phyloP scores from a whole-genome alignment of 1,140 invertebrate genomes.

The Batillaria attramentaria region DNA sequence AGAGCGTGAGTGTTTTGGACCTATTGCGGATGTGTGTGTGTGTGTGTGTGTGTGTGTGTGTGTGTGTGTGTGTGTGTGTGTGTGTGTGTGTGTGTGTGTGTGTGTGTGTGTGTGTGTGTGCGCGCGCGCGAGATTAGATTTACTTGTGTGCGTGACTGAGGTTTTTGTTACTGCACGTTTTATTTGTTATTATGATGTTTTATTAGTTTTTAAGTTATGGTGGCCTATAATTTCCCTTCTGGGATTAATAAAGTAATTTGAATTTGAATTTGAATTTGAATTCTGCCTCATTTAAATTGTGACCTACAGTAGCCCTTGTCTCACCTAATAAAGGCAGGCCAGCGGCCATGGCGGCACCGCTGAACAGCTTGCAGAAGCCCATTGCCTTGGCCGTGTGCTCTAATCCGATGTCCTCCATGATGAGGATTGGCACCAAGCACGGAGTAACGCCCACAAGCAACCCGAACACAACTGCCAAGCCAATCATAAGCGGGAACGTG shows the following conservation, averaged over 20 bases:
- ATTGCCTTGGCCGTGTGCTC: constrained; percentile 27
- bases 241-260: not conserved
- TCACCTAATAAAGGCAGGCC: constrained; percentile 19
- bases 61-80: no score
- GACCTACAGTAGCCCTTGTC: not conserved
- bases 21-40: no score
- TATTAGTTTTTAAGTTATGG: not conserved
- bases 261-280: no score
- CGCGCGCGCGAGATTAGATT: not conserved
- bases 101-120: no score
- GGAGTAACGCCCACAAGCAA: constrained; percentile 6
- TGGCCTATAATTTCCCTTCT: not conserved
- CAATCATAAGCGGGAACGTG: constrained; percentile 21
- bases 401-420: constrained; percentile 32
- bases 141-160: not conserved
- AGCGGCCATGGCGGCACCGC: constrained; percentile 29
- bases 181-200: not conserved
- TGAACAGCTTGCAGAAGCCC: constrained; percentile 32
- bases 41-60: no score
- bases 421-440: constrained; percentile 24
- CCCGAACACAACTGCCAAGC: constrained; percentile 20
- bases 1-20: no score
- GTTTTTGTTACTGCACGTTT: not conserved
- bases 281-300: no score
- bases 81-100: no score